These are phyloP conservation scores for Ips nitidus DNA, from an alignment of 1,140 invertebrate genomes.

Conservation along the genomic window DNA sequence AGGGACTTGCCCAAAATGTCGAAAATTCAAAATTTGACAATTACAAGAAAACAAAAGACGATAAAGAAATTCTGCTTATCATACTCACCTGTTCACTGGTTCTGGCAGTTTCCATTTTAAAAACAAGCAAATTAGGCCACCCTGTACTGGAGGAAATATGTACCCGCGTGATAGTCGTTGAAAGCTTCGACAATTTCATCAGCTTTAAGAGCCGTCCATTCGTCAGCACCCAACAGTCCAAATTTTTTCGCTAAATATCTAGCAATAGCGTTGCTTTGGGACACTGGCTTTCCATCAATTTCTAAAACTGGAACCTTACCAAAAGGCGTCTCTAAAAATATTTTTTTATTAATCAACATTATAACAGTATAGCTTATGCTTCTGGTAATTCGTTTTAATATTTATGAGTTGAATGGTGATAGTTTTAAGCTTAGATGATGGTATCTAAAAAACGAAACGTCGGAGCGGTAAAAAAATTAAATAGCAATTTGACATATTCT, in stretches of 20 bases:
- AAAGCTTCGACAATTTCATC: background rate
- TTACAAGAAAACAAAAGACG: no score
- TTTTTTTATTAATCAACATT: no score
- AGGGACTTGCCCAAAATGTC: no score
- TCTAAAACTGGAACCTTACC: slow-evolving; percentile 69
- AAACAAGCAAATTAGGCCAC: background rate
- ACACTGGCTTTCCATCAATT: slow-evolving; percentile 64
- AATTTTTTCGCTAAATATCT: slow-evolving; percentile 65
- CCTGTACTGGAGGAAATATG: background rate
- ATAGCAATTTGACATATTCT: background rate
- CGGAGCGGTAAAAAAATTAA: background rate
- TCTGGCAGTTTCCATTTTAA: background rate
- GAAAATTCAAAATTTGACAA: no score
- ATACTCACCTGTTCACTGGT: no score
- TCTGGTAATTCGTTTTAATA: no score
- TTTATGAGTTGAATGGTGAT: no score
- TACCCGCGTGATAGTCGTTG: background rate
- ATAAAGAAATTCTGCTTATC: no score
- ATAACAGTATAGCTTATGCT: no score
- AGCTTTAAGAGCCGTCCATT: slow-evolving; percentile 51
- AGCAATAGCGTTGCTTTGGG: slow-evolving; percentile 66
- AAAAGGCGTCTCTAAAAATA: slow-evolving; percentile 55
- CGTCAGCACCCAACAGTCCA: slow-evolving; percentile 60
- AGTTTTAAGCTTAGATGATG: background rate
- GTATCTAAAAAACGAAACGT: background rate